Base-by-base conservation (phyloP, 1,140 invertebrate species). In the Dendrolimus kikuchii region DNA sequence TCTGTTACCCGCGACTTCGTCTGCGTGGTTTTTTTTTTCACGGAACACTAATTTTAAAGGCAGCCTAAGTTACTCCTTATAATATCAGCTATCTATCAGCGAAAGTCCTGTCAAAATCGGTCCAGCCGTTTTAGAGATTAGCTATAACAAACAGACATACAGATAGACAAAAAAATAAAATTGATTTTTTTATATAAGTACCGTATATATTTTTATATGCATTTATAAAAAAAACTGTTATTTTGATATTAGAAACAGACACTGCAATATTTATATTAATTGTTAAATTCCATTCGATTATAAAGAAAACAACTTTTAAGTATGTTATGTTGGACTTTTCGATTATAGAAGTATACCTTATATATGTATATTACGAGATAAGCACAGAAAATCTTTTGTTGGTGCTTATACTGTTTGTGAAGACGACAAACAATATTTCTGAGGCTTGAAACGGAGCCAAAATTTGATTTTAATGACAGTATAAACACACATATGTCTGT, bases 401-500 rank as follows among this genome's bases (percentile, higher is more conserved):
- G 51, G 59, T 66, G 47, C 60, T 72, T 72, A 74, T 74, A 66
- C 67, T 72, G 79, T 69, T 67, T 71, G 68, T 69, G 64, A 76
- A 75, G 73, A 81, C 65, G 65, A 71, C 68, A 78, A 81, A 82
- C 73, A 82, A 81, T 81, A 76, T 77, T 75, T 77, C 70, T 71
- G 71, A 70, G 68, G 68, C 59, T 73, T 85, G 81, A 78, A 67
- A 46, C 55, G 6, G 6, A 46, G 77, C 81, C 81, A 85, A 78
- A 77, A 81, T 80, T 81, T 81, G 70, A 80, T 85, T 85, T 77
- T 85, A 83, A 85, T 81, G 80, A 79, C 78, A 73, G 64, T 77
- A 82, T 79, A 75, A 80, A 76, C 62, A 73, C 73, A 64, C 78
- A 74, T 77, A 79, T 69, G 72, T 75, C 68, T 66, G 67, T 60